Base-by-base conservation (phyloP, 2,888 invertebrate genomes). In the Chrysolina haemoptera region DNA sequence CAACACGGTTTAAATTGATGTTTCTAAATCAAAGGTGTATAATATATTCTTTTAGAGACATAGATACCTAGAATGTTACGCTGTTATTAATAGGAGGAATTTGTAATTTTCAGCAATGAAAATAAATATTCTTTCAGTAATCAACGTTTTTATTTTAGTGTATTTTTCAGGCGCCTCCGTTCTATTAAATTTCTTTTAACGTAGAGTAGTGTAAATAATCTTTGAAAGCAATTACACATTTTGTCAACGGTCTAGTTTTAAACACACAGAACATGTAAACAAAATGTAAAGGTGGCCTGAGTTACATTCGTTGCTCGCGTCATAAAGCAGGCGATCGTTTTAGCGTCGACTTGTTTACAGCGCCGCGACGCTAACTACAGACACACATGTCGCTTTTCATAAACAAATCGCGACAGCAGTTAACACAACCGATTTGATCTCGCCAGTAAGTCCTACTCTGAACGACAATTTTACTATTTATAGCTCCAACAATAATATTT, bases 261-360 rank as follows among this genome's bases (percentile, higher is more conserved):
- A 87, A 87, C 86, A 86, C 82, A 82, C 80, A 80, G 79, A 83
- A 84, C 83, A 82, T 86, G 83, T 87, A 87, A 87, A 87, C 87
- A 86, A 79, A 82, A 74, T 82, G 80, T 82, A 83, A 83, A 83
- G 84, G 84, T 85, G 84, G 83, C 81, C 81, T 82, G 82, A 82
- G 82, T 83, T 78, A 81, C 81, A 82, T 83, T 81, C 85, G 84
- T 84, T 85, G 84, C 83, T 82, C 85, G 87, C 88, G 87, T 89
- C 88, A 87, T 88, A 88, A 89, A 89, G 88, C 81, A 86, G 79
- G 77, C 79, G 80, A 82, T 79, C 87, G 87, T 86, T 88, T 88
- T 88, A 89, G 89, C 89, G 89, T 89, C 90, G 88, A 85, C 85
- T 85, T 90, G 90, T 90, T 90, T 90, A 90, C 88, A 88, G 82